A percentile compares a stretch with the other conserved stretches of the same genome.
These are phyloP conservation scores for Nixonia krombeini DNA, from an alignment of 1,140 invertebrate genomes.

Conservation along the genomic window DNA sequence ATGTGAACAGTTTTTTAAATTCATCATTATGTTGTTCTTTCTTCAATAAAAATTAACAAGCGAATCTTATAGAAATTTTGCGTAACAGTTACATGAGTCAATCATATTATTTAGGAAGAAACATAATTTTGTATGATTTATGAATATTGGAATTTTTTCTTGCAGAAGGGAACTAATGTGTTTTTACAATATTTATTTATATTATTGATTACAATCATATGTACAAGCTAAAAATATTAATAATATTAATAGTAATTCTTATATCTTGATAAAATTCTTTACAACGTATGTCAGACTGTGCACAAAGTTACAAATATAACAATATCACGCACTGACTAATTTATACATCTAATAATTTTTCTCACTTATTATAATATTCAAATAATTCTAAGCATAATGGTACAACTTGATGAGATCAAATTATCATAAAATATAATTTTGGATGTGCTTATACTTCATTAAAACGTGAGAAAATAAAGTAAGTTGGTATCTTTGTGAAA, in stretches of 20 bases:
- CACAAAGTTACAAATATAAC: conserved; percentile 42
- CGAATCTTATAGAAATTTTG: too few relatives aligned
- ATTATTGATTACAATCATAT: conserved; percentile 43
- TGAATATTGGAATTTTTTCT: too few relatives aligned
- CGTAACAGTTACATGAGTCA: too few relatives aligned
- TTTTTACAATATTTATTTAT: conserved; percentile 38
- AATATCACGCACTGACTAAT: conserved; percentile 40
- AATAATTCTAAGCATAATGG: conserved; percentile 55
- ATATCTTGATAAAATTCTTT: conserved; percentile 32
- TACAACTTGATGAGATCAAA: conserved; percentile 55
- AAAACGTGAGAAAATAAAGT: neutral
- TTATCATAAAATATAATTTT: conserved; percentile 42
- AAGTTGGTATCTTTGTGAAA: neutral
- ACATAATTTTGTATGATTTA: too few relatives aligned
- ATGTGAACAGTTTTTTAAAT: too few relatives aligned
- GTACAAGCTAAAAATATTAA: conserved; percentile 39
- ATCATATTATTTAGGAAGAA: too few relatives aligned
- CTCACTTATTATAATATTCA: conserved; percentile 53
- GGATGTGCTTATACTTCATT: conserved; percentile 14
- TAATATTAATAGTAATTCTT: conserved; percentile 28
- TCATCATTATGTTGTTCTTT: too few relatives aligned
- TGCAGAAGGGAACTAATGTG: too few relatives aligned
- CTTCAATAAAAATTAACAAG: too few relatives aligned
- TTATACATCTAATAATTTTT: conserved; percentile 3
- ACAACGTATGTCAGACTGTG: conserved; percentile 16